Base-by-base conservation (phyloP, 2,797 vertebrate species). In the Eleutherodactylus coqui region DNA sequence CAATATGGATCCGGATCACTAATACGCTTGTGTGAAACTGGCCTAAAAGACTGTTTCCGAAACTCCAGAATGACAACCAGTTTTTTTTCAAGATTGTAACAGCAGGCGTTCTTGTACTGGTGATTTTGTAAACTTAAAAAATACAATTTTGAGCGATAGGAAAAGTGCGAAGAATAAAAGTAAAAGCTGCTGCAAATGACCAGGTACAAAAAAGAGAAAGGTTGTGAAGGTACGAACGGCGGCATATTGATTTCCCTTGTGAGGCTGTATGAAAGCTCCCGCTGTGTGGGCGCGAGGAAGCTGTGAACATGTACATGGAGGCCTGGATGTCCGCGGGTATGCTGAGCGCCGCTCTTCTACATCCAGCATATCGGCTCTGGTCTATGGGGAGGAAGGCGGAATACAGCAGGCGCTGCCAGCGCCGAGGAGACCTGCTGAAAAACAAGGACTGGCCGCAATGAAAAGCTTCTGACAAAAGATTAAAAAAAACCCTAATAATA, bases 321-420 rank as follows among this genome's bases (percentile, higher is more conserved):
- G 21, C 34, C 21, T 38, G 60, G 13, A 36, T 29, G 43, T 38
- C 64, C 49, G n/a, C 34, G 55, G 47, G 64, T 82, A 72, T 82
- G 47, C 45, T 51, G 79, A 72, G 79, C 45, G 70, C 47, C 29
- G 64, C 64, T 36, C 41, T 82, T 29, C 53, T 70, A 17, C 64
- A 55, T 49, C 34, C 14, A 29, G 79, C 64, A 21, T 41, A 64
- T 17, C 79, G 70, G 34, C 47, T 82, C 79, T 38, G 27, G 79
- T 72, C 64, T 36, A 51, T 32, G 2, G 45, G 47, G 79, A 72
- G 32, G 36, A 45, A 16, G 9, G 79, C 60, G 13, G 32, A 81
- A 67, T 80, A 49, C 58, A 47, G 58, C 78, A 80, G 79, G 79
- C 55, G 79, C 79, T 53, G 64, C 45, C 62, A n/a, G 19, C 21